Conservation (phyloP, 64 coral and sea anemone genomes). For the Anthopleura sola region DNA sequence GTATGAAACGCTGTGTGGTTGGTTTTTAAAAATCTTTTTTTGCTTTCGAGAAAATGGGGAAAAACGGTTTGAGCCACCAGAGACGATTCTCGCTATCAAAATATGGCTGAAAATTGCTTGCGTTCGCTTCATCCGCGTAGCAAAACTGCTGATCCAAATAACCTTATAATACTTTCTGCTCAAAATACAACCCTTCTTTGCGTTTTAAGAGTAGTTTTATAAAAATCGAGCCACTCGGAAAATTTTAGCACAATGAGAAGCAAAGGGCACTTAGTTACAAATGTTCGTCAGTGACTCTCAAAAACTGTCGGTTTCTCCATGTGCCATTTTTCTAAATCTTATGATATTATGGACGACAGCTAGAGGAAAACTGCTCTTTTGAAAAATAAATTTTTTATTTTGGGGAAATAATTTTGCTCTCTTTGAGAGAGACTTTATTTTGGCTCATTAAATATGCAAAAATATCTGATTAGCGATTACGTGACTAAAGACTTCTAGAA, state of each 20-base stretch:
- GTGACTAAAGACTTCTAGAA: too few species aligned
- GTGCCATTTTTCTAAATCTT: constrained; percentile 1
- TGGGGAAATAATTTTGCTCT: neutral
- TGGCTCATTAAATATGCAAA: too few species aligned
- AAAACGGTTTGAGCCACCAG: too few species aligned
- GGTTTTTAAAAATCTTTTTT: too few species aligned
- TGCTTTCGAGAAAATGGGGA: too few species aligned
- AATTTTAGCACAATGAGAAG: neutral
- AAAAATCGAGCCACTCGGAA: neutral
- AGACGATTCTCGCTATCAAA: too few species aligned
- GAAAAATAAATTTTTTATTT: neutral
- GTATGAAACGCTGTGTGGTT: constrained; percentile 7
- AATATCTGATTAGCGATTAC: too few species aligned
- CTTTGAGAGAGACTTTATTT: neutral
- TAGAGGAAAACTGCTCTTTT: neutral
- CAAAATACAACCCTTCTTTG: neutral
- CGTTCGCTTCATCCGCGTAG: neutral
- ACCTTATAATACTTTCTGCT: neutral
- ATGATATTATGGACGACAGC: neutral
- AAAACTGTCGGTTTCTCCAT: neutral
- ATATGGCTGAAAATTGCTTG: too few species aligned
- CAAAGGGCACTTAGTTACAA: neutral
- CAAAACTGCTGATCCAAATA: neutral
- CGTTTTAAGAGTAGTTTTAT: neutral
- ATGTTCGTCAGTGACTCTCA: neutral